Conservation (phyloP, 2,797 vertebrate species). For the Ibycter americanus region DNA sequence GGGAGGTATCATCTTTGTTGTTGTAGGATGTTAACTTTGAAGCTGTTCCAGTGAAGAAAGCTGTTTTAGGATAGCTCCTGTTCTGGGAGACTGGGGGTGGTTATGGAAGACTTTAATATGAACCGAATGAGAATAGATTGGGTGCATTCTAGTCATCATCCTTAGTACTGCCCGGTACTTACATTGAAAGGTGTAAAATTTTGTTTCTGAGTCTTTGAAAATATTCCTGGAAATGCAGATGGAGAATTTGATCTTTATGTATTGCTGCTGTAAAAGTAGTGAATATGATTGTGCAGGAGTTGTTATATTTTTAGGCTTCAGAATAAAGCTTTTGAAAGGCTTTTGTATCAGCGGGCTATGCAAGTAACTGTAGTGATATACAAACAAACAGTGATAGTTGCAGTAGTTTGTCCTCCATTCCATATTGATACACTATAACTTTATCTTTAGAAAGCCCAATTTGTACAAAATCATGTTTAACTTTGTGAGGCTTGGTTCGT, state of each 20-base stretch:
- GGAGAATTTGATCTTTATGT: not conserved
- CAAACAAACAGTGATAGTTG: not conserved
- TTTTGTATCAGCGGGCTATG: rapidly evolving
- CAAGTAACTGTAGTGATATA: not conserved
- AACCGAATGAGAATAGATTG: not conserved
- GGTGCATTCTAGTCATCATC: not conserved
- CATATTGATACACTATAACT: not conserved
- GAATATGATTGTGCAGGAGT: not conserved
- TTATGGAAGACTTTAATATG: not conserved
- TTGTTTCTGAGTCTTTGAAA: not conserved
- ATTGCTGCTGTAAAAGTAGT: not conserved
- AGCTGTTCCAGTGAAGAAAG: not conserved
- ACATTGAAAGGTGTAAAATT: not conserved
- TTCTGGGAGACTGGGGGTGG: not conserved
- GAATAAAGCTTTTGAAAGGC: not conserved
- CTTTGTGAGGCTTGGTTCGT: not conserved
- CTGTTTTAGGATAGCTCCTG: not conserved
- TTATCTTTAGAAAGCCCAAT: not conserved
- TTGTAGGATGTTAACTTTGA: not conserved
- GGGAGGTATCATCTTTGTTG: not conserved
- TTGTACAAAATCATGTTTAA: not conserved
- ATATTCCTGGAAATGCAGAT: not conserved
- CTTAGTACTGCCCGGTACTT: not conserved
- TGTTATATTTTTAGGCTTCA: not conserved
- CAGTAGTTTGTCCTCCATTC: not conserved